Conservation (phyloP, 2,888 invertebrate species). For the Taenaris catops region DNA sequence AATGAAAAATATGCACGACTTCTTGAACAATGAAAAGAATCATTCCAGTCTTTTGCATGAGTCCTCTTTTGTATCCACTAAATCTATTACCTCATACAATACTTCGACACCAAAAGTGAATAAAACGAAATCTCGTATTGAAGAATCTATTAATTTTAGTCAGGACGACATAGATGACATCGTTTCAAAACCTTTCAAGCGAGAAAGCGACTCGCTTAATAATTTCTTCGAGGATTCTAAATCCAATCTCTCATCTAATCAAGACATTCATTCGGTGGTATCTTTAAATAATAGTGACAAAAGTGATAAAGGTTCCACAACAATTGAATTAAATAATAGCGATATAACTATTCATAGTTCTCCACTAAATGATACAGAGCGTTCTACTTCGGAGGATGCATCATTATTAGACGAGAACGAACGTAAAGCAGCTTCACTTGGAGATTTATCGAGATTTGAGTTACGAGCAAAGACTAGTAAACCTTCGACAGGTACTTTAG, state of each 20-base stretch:
- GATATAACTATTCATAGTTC: slow-evolving; percentile 88
- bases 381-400: slow-evolving; percentile 63
- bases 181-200: slow-evolving; percentile 66
- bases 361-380: slow-evolving; percentile 72
- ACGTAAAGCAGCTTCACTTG: slow-evolving; percentile 88
- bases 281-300: slow-evolving; percentile 70
- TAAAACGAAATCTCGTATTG: slow-evolving; percentile 52
- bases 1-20: slow-evolving; percentile 57
- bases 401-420: slow-evolving; percentile 80
- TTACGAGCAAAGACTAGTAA: slow-evolving; percentile 59
- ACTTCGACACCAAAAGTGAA: slow-evolving; percentile 73
- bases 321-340: slow-evolving; percentile 86
- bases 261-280: slow-evolving; percentile 61
- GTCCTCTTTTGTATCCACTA: slow-evolving; percentile 34
- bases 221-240: slow-evolving; percentile 69
- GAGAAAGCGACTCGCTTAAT: slow-evolving; percentile 69
- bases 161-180: slow-evolving; percentile 78
- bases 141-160: slow-evolving; percentile 65
- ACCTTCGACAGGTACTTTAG: slow-evolving; percentile 80
- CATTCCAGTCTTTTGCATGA: slow-evolving; percentile 59
- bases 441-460: slow-evolving; percentile 86
- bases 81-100: slow-evolving; percentile 43
- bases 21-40: slow-evolving; percentile 61
- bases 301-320: slow-evolving; percentile 79
- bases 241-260: slow-evolving; percentile 69